Conservation (phyloP, 2,888 invertebrate genomes). For the Platerodrilus igneus region DNA sequence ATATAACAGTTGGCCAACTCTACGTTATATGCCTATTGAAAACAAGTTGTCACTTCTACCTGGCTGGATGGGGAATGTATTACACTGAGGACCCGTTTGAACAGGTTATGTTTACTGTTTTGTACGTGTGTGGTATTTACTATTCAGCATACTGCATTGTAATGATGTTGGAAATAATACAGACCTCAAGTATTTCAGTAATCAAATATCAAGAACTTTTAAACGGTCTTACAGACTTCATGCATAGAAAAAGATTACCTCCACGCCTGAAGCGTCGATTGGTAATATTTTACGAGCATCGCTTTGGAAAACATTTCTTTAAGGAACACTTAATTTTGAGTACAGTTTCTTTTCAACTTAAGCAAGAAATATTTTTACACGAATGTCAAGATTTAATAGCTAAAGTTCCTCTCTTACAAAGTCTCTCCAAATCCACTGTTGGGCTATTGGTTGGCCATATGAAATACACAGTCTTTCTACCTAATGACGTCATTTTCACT, state of each 20-base stretch:
- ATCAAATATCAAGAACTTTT: slow-evolving; percentile 46
- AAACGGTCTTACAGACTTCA: slow-evolving; percentile 45
- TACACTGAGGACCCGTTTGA: slow-evolving; percentile 22
- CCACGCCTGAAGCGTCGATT: slow-evolving; percentile 41
- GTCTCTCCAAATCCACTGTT: slow-evolving; percentile 48
- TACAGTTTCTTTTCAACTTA: slow-evolving; percentile 41
- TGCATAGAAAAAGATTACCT: slow-evolving; percentile 45
- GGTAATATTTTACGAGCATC: slow-evolving; percentile 43
- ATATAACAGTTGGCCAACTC: slow-evolving; percentile 1
- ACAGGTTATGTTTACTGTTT: slow-evolving; percentile 27
- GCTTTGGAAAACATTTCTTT: slow-evolving; percentile 46
- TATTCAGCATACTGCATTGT: slow-evolving; percentile 36
- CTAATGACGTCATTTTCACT: slow-evolving; percentile 49
- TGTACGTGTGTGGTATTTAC: slow-evolving; percentile 31
- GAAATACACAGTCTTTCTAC: slow-evolving; percentile 52
- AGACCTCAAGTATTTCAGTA: slow-evolving; percentile 35
- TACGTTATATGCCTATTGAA: slow-evolving; percentile 28
- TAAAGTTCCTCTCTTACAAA: slow-evolving; percentile 53
- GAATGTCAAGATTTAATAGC: slow-evolving; percentile 53
- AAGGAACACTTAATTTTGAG: slow-evolving; percentile 42
- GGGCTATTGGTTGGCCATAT: slow-evolving; percentile 52
- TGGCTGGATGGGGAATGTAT: slow-evolving; percentile 29
- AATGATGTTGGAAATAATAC: slow-evolving; percentile 38
- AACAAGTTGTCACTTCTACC: slow-evolving; percentile 35
- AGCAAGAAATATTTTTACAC: slow-evolving; percentile 53